Evolutionary conservation across 1,140 invertebrate species (phyloP).

Genomic region (fruit fly (Drosophila melanogaster)): Release_6_plus_ISO1_MT NC_004354.4:19252501-19253000

Average conservation of each 20-base stretch:
- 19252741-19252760: constrained; percentile 6
- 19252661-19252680: constrained; percentile 1
- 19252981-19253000: neutral
- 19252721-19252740: constrained; percentile 1
- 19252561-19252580: constrained; percentile 28
- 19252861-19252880: constrained; percentile 77
- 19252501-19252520: constrained; percentile 36
- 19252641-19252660: constrained; percentile 13
- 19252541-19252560: constrained; percentile 53
- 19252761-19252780: neutral
- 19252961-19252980: constrained; percentile 18
- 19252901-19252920: neutral
- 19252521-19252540: constrained; percentile 42
- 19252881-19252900: constrained; percentile 32
- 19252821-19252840: constrained; percentile 80
- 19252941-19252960: constrained; percentile 12
- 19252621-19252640: constrained; percentile 15
- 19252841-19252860: constrained; percentile 69
- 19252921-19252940: neutral
- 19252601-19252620: constrained; percentile 45
- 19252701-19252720: constrained; percentile 12
- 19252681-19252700: constrained; percentile 27
- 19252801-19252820: constrained; percentile 79
- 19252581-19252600: constrained; percentile 31
- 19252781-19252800: constrained; percentile 45